These are phyloP conservation scores for Papilio protenor DNA, from an alignment of 2,888 invertebrate species.

Conservation along the genomic window DNA sequence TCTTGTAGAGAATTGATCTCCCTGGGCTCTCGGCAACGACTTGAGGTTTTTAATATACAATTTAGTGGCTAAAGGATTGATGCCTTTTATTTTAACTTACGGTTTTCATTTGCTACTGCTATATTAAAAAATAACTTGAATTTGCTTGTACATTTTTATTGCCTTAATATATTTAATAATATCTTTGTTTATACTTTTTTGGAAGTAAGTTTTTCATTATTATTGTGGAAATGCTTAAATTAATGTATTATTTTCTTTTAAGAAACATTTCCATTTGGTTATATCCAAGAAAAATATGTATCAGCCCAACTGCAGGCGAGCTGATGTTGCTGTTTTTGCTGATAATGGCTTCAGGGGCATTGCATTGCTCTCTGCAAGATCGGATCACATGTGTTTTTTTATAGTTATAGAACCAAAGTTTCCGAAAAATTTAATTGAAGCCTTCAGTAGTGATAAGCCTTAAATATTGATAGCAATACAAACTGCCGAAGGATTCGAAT, in stretches of 20 bases:
- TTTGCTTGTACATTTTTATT: conserved; percentile 39
- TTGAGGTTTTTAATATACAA: conserved; percentile 34
- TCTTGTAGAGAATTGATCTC: conserved; percentile 28
- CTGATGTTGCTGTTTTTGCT: no score
- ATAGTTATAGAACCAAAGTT: no score
- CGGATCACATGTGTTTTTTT: not conserved
- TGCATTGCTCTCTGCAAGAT: not conserved
- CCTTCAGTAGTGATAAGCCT: no score
- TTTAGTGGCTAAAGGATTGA: conserved; percentile 40
- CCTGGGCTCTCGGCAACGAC: conserved; percentile 31
- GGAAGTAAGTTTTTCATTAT: not conserved
- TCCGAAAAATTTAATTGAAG: no score
- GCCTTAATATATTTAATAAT: conserved; percentile 22
- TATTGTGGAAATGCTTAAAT: not conserved
- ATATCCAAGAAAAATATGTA: not conserved
- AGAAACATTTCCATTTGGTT: not conserved
- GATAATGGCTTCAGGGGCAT: not conserved
- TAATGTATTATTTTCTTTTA: not conserved
- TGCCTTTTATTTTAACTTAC: conserved; percentile 40
- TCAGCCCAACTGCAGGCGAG: not conserved
- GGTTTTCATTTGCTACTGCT: conserved; percentile 25
- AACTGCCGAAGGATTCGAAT: no score
- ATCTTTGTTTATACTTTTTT: conserved; percentile 9
- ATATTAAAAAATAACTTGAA: conserved; percentile 36
- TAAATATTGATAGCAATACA: no score